Percentiles rank a stretch among this genome's conserved stretches.
Evolutionary conservation across 2,888 invertebrate species (phyloP).

Genomic region (Malachius bipustulatus): DNA sequence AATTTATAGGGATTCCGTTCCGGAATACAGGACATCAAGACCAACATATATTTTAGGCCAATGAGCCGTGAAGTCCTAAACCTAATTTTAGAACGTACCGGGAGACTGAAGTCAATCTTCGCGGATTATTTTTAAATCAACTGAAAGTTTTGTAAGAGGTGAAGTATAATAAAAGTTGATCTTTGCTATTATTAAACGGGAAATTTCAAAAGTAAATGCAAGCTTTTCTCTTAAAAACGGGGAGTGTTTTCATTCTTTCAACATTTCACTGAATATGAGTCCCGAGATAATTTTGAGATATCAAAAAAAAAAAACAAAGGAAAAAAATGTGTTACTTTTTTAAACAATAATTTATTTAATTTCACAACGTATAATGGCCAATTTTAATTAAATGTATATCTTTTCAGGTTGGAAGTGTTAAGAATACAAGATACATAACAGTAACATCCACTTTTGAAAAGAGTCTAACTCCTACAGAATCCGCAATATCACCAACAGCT

Average conservation of each 20-base stretch:
- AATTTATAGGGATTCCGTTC: no score
- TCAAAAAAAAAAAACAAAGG: not conserved
- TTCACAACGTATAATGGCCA: not conserved
- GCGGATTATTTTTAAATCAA: no score
- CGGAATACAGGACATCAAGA: no score
- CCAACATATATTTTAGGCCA: no score
- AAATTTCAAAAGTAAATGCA: not conserved
- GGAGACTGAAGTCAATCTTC: no score
- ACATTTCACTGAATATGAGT: no score
- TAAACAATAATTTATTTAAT: not conserved
- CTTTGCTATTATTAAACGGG: not conserved
- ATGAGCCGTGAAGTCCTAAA: no score
- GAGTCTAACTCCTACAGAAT: constrained; percentile 51
- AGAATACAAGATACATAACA: constrained; percentile 78
- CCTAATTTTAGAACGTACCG: no score
- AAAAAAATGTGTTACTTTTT: not conserved
- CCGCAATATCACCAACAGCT: constrained; percentile 43
- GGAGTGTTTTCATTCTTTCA: no score
- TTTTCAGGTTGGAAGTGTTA: constrained; percentile 72
- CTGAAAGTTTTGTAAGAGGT: no score
- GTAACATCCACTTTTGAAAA: constrained; percentile 79
- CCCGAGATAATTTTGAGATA: not conserved
- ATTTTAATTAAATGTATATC: no score
- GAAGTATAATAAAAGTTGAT: no score
- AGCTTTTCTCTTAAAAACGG: constrained; percentile 1